Evolutionary conservation across 2,113 vertebrate genomes (phyloP), one percentile per base, ranked within the genome.

Genomic region (Muntiacus muntjak): DNA sequence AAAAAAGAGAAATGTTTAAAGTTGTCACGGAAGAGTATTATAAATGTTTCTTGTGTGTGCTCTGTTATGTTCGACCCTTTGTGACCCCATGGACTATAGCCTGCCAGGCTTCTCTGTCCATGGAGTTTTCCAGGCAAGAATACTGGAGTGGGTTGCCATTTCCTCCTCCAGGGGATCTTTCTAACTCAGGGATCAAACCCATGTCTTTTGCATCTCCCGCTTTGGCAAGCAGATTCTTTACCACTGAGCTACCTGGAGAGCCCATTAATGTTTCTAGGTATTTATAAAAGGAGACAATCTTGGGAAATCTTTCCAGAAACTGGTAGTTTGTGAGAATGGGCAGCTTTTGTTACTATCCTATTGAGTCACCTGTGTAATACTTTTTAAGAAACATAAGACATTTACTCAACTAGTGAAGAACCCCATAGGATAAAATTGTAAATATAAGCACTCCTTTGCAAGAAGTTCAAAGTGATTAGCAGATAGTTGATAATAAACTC

Each of bases 381-480:
- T 91, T 96, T 58, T 57, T 30, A 36, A 58, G 76, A 71, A 87
- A 57, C 30, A 58, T 55, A 58, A 96, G 84, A 84, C 85, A 85
- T 60, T 43, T 81, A 84, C 60, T 96, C 84, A 43, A 84, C 40
- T 78, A 88, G 43, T n/a, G 12, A n/a, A 89, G 28, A 19, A 81
- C 9, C 74, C 55, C 57, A 43, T 12, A 91, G 67, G 71, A 89
- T 97, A 52, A 89, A 62, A 85, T 93, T 95, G 67, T 97, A 93
- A 94, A 97, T 96, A 94, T 96, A 40, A 97, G 19, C 16, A 81
- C 10, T 82, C 33, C 7, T 82, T 25, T 93, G 90, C 57, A 78
- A 93, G 33, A 28, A 78, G 58, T 87, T 97, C 78, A 91, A 87
- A 96, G 64, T 97, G 43, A 58, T 88, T 95, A 55, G 64, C 58